Conservation (phyloP, 2,797 vertebrate species). For the Naso thynnoides region DNA sequence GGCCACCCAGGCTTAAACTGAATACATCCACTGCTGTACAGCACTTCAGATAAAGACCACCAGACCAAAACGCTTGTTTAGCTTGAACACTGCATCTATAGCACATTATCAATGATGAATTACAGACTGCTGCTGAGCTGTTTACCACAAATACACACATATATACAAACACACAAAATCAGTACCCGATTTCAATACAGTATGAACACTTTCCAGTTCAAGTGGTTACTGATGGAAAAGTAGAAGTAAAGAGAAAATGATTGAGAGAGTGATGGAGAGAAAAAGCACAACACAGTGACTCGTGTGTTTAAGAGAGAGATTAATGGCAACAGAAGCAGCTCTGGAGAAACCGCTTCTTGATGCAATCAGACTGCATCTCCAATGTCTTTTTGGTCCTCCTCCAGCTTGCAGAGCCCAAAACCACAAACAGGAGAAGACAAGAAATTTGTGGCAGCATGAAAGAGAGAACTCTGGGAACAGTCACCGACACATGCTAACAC, state of each 20-base stretch:
- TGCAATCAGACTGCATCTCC: conserved; percentile 22
- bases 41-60: conserved; percentile 48
- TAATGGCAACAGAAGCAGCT: conserved; percentile 28
- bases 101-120: conserved; percentile 45
- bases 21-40: conserved; percentile 20
- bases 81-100: conserved; percentile 28
- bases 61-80: conserved; percentile 37
- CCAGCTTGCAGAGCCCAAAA: conserved; percentile 29
- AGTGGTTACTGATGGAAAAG: conserved; percentile 29
- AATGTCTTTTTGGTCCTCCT: conserved; percentile 19
- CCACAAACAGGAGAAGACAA: conserved; percentile 8
- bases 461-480: conserved; percentile 41
- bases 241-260: conserved; percentile 18
- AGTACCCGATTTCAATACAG: conserved; percentile 19
- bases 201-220: conserved; percentile 31
- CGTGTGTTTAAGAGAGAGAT: conserved; percentile 2
- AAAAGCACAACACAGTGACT: background rate
- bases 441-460: conserved; percentile 16
- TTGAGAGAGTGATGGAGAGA: conserved; percentile 28
- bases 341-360: conserved; percentile 11
- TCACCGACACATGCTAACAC: conserved; percentile 26
- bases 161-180: conserved; percentile 7
- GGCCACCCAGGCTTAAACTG: conserved; percentile 34
- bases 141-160: conserved; percentile 13
- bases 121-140: conserved; percentile 36